Percentiles rank a stretch among this genome's conserved stretches.
Conservation (phyloP, 2,888 invertebrate species). For the Arrhopalites spinosus region DNA sequence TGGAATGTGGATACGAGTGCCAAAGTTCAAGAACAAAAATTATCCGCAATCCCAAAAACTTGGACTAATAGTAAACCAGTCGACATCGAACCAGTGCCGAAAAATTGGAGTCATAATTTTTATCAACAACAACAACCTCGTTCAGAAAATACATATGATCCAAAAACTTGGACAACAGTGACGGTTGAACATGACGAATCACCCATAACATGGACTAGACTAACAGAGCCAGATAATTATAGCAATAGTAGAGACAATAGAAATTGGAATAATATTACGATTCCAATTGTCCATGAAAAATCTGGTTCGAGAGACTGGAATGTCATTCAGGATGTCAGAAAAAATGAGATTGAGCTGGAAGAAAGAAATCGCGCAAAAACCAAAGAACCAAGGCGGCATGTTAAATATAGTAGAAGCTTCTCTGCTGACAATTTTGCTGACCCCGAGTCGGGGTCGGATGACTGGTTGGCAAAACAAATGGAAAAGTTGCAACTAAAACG, state of each 20-base stretch:
- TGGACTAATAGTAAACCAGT: neutral
- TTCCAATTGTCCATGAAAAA: conserved; percentile 19
- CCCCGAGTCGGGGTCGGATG: conserved; percentile 43
- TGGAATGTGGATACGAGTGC: neutral
- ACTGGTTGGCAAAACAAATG: conserved; percentile 55
- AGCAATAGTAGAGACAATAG: neutral
- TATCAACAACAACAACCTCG: neutral
- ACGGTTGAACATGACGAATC: conserved; percentile 28
- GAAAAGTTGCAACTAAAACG: conserved; percentile 51
- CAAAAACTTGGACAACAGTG: conserved; percentile 21
- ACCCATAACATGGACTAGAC: conserved; percentile 22
- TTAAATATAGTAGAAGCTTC: conserved; percentile 22
- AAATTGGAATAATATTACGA: neutral
- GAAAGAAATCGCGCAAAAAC: neutral
- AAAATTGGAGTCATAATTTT: conserved; percentile 11
- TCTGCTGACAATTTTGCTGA: conserved; percentile 32
- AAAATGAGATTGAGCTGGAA: neutral
- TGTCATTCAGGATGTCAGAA: conserved; percentile 16
- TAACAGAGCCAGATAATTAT: neutral
- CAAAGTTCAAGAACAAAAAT: neutral
- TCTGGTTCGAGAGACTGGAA: conserved; percentile 17
- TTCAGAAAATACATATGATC: neutral
- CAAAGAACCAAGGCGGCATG: neutral
- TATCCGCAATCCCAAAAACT: neutral
- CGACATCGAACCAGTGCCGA: neutral